phyloP scores from a whole-genome alignment of 1,140 invertebrate genomes.

The Zaprionus tsacasi region DNA sequence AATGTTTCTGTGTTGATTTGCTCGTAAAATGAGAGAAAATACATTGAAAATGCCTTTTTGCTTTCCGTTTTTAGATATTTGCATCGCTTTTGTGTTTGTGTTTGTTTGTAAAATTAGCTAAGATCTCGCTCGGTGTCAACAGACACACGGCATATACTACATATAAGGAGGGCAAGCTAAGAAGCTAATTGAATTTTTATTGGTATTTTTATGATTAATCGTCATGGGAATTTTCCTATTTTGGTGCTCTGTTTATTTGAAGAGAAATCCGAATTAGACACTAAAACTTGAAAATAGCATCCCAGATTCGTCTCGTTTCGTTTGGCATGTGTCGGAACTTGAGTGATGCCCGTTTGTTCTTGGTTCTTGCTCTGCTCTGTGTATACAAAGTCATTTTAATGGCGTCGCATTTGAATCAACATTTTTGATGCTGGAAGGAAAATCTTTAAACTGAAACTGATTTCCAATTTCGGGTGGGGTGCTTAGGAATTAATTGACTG shows the following conservation, averaged over 20 bases:
- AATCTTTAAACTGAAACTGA: slow-evolving; percentile 39
- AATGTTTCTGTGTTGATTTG: slow-evolving; percentile 40
- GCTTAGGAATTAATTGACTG: slow-evolving; percentile 31
- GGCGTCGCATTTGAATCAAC: slow-evolving; percentile 25
- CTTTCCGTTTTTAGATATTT: slow-evolving; percentile 50
- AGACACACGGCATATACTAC: neutral
- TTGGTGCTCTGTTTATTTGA: slow-evolving; percentile 57
- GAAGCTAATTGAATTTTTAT: slow-evolving; percentile 78
- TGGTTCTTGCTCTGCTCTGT: neutral
- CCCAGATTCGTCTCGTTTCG: slow-evolving; percentile 14
- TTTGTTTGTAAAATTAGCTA: slow-evolving; percentile 58
- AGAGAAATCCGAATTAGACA: slow-evolving; percentile 48
- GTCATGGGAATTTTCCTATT: slow-evolving; percentile 70
- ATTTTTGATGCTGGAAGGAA: slow-evolving; percentile 27
- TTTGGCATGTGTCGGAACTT: slow-evolving; percentile 56
- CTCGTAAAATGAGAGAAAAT: slow-evolving; percentile 46
- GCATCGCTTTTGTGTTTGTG: slow-evolving; percentile 46
- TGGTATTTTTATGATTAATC: slow-evolving; percentile 79
- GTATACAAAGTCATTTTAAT: slow-evolving; percentile 47
- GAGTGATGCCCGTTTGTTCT: slow-evolving; percentile 64
- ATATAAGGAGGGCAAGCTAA: slow-evolving; percentile 16
- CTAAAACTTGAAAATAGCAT: slow-evolving; percentile 49
- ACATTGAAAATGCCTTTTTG: slow-evolving; percentile 58
- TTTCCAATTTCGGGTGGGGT: neutral
- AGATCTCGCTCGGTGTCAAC: slow-evolving; percentile 56